These are phyloP conservation scores for Cephus spinipes DNA, from an alignment of 2,888 invertebrate genomes.

Conservation along the genomic window DNA sequence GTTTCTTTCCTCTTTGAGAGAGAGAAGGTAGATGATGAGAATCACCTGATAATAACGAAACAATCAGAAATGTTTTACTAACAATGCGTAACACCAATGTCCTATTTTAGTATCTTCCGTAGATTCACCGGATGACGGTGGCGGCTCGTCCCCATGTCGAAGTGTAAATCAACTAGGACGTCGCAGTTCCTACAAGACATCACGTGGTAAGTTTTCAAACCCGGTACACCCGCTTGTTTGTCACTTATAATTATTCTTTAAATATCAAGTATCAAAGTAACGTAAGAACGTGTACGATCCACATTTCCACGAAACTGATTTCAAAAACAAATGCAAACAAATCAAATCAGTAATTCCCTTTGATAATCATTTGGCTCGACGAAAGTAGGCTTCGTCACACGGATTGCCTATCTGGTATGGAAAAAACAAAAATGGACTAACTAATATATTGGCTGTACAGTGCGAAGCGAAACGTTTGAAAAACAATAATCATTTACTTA, in stretches of 20 bases:
- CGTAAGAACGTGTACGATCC: slow-evolving; percentile 31
- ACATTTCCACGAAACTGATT: slow-evolving; percentile 28
- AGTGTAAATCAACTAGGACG: slow-evolving; percentile 78
- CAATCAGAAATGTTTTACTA: not conserved
- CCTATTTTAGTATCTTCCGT: slow-evolving; percentile 66
- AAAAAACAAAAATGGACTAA: not conserved
- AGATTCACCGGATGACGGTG: slow-evolving; percentile 82
- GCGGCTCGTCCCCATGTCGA: slow-evolving; percentile 79
- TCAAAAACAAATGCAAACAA: not conserved
- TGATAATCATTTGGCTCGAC: slow-evolving; percentile 41
- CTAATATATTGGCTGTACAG: not conserved
- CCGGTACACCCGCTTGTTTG: not conserved
- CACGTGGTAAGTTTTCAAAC: slow-evolving; percentile 76
- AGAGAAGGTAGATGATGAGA: not conserved
- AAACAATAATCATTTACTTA: not conserved
- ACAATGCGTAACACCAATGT: slow-evolving; percentile 21
- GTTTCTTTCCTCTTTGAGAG: not conserved
- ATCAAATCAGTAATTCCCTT: not conserved
- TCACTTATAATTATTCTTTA: not conserved
- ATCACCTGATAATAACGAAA: not conserved
- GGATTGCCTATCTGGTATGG: slow-evolving; percentile 46
- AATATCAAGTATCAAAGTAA: slow-evolving; percentile 12
- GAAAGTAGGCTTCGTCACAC: slow-evolving; percentile 47
- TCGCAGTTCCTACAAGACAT: slow-evolving; percentile 89
- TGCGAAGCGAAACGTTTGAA: not conserved